A percentile compares a stretch with the other conserved stretches of the same genome.
Evolutionary conservation across 2,888 invertebrate genomes (phyloP).

Genomic region (Lacanobia wlatinum): DNA sequence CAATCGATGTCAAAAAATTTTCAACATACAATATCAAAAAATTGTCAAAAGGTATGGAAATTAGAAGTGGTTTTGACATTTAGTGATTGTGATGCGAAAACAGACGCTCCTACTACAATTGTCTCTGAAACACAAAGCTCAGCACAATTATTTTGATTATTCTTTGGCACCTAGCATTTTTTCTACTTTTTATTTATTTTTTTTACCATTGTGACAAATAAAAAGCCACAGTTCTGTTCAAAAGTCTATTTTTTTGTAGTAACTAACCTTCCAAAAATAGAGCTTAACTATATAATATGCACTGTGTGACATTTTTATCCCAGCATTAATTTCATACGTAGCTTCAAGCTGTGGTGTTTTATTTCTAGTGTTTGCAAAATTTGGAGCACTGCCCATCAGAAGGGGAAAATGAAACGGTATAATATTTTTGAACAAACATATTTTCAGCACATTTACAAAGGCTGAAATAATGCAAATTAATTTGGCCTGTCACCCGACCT

Average conservation of each 20-base stretch:
- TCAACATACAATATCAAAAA: no score
- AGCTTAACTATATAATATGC: slow-evolving; percentile 8
- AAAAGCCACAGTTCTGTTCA: background rate
- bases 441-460: slow-evolving; percentile 30
- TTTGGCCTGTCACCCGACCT: slow-evolving; percentile 48
- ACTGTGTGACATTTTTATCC: slow-evolving; percentile 35
- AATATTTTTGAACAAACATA: slow-evolving; percentile 38
- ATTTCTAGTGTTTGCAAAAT: slow-evolving; percentile 46
- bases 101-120: no score
- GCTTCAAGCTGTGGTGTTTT: slow-evolving; percentile 40
- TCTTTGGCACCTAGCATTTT: no score
- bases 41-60: no score
- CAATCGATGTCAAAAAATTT: no score
- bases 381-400: slow-evolving; percentile 59
- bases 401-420: slow-evolving; percentile 25
- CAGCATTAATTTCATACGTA: slow-evolving; percentile 46
- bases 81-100: no score
- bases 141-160: no score
- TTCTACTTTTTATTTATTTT: background rate
- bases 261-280: slow-evolving; percentile 2
- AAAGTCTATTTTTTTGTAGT: background rate
- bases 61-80: no score
- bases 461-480: slow-evolving; percentile 52
- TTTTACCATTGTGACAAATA: background rate
- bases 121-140: no score